phyloP scores from a whole-genome alignment of 1,140 invertebrate species.

The Stenopsyche tienmushanensis region DNA sequence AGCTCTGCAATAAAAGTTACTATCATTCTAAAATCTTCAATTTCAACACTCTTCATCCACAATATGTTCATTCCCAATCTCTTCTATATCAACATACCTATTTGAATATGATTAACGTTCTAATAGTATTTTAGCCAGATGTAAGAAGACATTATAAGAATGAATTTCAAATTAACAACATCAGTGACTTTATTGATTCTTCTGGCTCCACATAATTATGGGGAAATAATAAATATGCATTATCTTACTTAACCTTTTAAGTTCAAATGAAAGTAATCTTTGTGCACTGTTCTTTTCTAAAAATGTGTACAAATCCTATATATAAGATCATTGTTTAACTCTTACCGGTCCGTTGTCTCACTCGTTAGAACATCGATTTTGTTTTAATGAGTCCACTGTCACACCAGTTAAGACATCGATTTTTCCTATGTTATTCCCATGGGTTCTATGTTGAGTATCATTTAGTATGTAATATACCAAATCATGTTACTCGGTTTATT shows the following conservation, averaged over 20 bases:
- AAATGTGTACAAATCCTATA: neutral
- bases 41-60: neutral
- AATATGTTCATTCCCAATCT: neutral
- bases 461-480: no score
- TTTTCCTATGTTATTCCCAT: no score
- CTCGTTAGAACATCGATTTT: no score
- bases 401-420: no score
- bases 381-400: no score
- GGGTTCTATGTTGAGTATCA: no score
- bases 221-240: no score
- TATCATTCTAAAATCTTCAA: conserved; percentile 24
- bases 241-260: no score
- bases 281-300: neutral
- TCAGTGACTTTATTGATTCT: neutral
- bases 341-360: no score
- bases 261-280: no score
- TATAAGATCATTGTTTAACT: neutral
- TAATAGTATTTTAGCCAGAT: neutral
- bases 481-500: no score
- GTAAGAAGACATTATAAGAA: neutral
- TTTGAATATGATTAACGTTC: neutral
- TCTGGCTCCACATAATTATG: no score
- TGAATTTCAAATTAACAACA: neutral
- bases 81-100: neutral
- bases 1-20: conserved; percentile 87